Conservation (phyloP, 2,797 vertebrate genomes). For the Enteromius fasciolatus region DNA sequence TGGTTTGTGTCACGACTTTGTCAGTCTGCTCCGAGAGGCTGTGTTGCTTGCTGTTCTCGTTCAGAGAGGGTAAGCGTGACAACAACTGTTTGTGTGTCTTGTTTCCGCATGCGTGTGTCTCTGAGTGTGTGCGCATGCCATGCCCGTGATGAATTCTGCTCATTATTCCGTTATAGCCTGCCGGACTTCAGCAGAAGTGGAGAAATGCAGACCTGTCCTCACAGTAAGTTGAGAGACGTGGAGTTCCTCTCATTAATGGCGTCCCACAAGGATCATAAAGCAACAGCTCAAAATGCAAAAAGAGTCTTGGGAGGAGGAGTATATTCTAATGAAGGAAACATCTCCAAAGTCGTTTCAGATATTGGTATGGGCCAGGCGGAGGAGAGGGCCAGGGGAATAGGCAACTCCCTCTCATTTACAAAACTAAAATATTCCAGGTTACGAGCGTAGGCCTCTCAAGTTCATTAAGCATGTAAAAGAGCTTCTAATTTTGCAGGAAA, state of each 20-base stretch:
- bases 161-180: constrained; percentile 72
- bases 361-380: constrained; percentile 75
- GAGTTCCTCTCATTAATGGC: constrained; percentile 78
- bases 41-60: not conserved
- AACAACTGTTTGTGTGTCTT: constrained; percentile 31
- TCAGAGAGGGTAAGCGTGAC: constrained; percentile 21
- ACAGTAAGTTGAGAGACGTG: constrained; percentile 78
- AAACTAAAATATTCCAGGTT: constrained; percentile 76
- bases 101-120: constrained; percentile 19
- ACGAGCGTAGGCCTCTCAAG: constrained; percentile 74
- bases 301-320: constrained; percentile 74
- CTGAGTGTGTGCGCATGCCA: constrained; percentile 61
- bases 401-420: constrained; percentile 79
- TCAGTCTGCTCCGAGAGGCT: not conserved
- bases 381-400: constrained; percentile 69
- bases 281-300: constrained; percentile 71
- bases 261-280: constrained; percentile 80
- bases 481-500: constrained; percentile 73
- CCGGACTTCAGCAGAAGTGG: constrained; percentile 72
- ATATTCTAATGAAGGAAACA: constrained; percentile 78
- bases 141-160: constrained; percentile 74
- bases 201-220: constrained; percentile 79
- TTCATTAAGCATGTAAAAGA: constrained; percentile 75
- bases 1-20: not conserved
- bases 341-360: constrained; percentile 79